Evolutionary conservation across 2,888 invertebrate genomes (phyloP), one percentile per base, ranked within the genome.

Genomic region (Lymantria dispar): DNA sequence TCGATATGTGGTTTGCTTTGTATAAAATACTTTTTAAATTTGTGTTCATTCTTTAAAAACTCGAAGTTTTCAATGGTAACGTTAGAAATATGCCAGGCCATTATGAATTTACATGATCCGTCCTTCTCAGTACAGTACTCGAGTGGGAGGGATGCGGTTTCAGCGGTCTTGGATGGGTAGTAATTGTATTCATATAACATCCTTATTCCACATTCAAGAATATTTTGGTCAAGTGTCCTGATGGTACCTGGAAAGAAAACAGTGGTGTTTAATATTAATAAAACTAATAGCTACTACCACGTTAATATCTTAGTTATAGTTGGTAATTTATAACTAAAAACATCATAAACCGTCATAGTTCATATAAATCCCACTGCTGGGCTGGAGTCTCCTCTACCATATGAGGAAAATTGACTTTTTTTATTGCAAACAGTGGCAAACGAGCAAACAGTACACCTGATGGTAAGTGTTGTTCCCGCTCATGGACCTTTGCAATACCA

Each of bases 81-180:
- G 52, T 90, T 89, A 12, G 87, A 79, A 30, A 90, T 62, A 49
- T 90, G 87, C 90, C 90, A 90, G 0, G 86, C 89, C 0, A 85
- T 72, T 1, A 84, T 74, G 1, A 90, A 74, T 57, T 77, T 85
- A 64, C 89, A 90, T 1, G 83, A 70, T 1, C 84, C 83, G 38
- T 82, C 80, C 7, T 58, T 67, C 12, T 85, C 83, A 0, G 71
- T 62, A 68, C 90, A 90, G 66, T 90, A 90, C 50, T 89, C 88
- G 8, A 83, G 57, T 0, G 89, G 85, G 1, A 88, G 56, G 0
- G 56, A 13, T 8, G 58, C 47, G 0, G 64, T 56, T 9, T 63
- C 48, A 8, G 70, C 60, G 39, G 72, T 72, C 48, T 61, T 75
- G 31, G 75, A 65, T 0, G 89, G 89, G 60, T 85, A 90, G 62